Base-by-base conservation (phyloP, 37 sponge, comb jelly and placozoan genomes). In the Tethya wilhelma region DNA sequence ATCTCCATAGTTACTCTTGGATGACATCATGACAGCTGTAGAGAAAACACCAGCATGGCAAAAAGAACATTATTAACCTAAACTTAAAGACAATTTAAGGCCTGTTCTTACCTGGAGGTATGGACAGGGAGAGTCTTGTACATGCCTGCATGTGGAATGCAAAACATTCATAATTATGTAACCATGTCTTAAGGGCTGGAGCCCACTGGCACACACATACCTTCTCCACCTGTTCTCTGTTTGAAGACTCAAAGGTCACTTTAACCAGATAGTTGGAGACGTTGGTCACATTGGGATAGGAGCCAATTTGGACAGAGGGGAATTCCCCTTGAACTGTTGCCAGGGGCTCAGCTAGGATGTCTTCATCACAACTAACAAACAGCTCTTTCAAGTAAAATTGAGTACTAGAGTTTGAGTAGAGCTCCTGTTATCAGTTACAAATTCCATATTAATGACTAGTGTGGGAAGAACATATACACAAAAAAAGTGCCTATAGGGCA, bases 301-400 rank as follows among this genome's bases (percentile, higher is more conserved):
- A 95, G 32, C 96, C 96, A 11, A 95, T 42, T 30, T 89, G 78
- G 20, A 92, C 90, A 26, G 9, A 6, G 14, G 68, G 67, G 69
- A 31, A 92, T 56, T 81, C 62, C 28, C 28, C 38, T 67, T 92
- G 92, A 2, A 86, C 58, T 14, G 41, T 40, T 17, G 49, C 33
- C 22, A 95, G 79, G 12, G 66, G 70, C 5, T 40, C 32, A 23
- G 93, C 93, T 30, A 95, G 7, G 0, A 82, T 41, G 6, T 71
- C 68, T 79, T 95, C 96, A 42, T 77, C 65, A 69, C 74, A 72
- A n/a, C 44, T 28, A 38, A 91, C 70, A 59, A 78, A 88, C 5
- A 91, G 26, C 60, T 85, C 89, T 49, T 64, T 84, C 57, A 64
- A 69, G 62, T 64, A 91, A 45, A 94, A 91, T 53, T 38, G 25